Base-by-base conservation (phyloP, 2,888 invertebrate species). In the Hemistola chrysoprasaria region DNA sequence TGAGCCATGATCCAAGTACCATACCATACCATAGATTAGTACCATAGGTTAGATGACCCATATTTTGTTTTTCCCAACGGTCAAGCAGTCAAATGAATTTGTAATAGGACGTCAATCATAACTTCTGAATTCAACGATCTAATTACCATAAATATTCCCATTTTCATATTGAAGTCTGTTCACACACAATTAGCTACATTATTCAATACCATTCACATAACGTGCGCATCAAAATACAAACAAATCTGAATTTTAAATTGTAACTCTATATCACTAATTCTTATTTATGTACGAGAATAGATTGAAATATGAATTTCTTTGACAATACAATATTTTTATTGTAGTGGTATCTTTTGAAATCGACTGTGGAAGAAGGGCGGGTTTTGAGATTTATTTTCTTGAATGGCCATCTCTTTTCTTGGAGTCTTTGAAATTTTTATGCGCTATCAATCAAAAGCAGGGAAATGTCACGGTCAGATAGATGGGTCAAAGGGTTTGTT, bases 151-250 rank as follows among this genome's bases (percentile, higher is more conserved):
- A 81, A 83, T 85, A 87, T 85, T 83, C 78, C 79, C 78, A 74
- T 71, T n/a, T 71, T 65, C 57, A 59, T 55, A 50, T 59, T 49
- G 48, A 50, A 52, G 56, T 60, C 49, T 56, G 76, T 85, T 88
- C 86, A 87, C 87, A 87, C 87, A 87, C 85, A 86, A 88, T 88
- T 88, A 88, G 84, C 68, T 78, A 48, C 71, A 83, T 87, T 82
- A 85, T 83, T 71, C 71, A 52, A 69, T 68, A 64, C 67, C 62
- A 76, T 78, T 74, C 74, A 67, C 48, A 64, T 50, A 57, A 55
- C 61, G 58, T 65, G 61, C 67, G 68, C 71, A 76, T 71, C 76
- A 69, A 76, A 78, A 78, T 44, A 53, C 47, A 50, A 50, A 50
- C 70, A 77, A 70, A 86, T 85, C 71, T 79, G 60, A 80, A 83